Conservation (phyloP, 2,113 vertebrate genomes). For the Glaucomys volans region DNA sequence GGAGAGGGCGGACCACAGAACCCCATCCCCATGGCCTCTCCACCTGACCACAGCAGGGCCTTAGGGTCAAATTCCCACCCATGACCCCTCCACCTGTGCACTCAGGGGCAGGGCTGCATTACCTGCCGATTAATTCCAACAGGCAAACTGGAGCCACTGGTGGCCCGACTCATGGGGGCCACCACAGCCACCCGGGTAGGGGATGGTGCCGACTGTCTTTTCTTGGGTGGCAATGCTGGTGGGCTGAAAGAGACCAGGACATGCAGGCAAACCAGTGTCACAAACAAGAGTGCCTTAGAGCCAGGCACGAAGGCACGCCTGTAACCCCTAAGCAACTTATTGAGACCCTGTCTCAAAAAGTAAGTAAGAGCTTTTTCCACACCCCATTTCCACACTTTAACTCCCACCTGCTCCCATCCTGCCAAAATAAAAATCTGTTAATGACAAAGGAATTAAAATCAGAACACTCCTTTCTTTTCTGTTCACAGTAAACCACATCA, state of each 20-base stretch:
- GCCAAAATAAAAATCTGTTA: background rate
- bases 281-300: background rate
- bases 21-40: background rate
- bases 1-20: background rate
- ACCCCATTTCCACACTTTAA: background rate
- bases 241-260: conserved; percentile 88
- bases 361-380: background rate
- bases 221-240: conserved; percentile 97
- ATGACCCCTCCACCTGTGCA: rapidly evolving
- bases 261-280: background rate
- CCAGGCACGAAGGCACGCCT: background rate
- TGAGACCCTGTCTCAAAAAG: background rate
- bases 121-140: conserved; percentile 96
- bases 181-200: conserved; percentile 97
- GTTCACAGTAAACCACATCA: background rate
- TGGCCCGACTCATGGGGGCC: conserved; percentile 96
- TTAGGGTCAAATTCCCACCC: background rate
- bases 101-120: background rate
- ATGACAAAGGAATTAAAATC: background rate
- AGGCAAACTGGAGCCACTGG: conserved; percentile 94
- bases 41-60: background rate
- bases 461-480: background rate
- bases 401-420: background rate
- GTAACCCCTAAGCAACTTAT: background rate
- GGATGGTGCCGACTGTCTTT: conserved; percentile 95